Conservation (phyloP, 1,140 invertebrate species). For the Heliconius nattereri region DNA sequence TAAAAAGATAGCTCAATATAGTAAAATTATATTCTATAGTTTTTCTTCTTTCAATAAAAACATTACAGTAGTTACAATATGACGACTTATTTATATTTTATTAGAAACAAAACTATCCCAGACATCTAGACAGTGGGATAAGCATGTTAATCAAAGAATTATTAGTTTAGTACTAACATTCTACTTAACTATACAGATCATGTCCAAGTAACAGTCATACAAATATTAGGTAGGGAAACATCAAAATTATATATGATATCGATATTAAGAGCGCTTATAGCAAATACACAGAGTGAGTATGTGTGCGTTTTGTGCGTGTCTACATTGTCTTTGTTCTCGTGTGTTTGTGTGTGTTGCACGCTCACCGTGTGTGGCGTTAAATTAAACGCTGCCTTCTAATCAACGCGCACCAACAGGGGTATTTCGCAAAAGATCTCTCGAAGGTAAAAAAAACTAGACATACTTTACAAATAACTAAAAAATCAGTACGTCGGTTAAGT, state of each 20-base stretch:
- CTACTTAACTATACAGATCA: conserved; percentile 51
- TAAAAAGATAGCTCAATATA: conserved; percentile 33
- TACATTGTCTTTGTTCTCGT: conserved; percentile 81
- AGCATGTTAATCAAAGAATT: conserved; percentile 65
- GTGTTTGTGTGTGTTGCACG: conserved; percentile 82
- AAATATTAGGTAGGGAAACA: conserved; percentile 38
- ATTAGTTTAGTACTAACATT: conserved; percentile 61
- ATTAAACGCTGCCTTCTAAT: conserved; percentile 71
- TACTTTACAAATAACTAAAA: conserved; percentile 70
- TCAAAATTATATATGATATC: conserved; percentile 32
- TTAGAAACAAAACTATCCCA: conserved; percentile 51
- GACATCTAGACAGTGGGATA: conserved; percentile 66
- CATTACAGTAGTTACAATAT: conserved; percentile 24
- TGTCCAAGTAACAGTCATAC: conserved; percentile 42
- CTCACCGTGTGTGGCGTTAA: conserved; percentile 80
- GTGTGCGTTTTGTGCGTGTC: conserved; percentile 80
- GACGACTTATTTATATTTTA: conserved; percentile 28
- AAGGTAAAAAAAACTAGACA: conserved; percentile 85
- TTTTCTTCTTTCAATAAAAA: conserved; percentile 33
- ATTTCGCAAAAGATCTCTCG: conserved; percentile 96
- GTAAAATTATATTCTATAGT: conserved; percentile 29
- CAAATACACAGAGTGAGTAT: conserved; percentile 78
- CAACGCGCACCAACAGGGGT: conserved; percentile 85
- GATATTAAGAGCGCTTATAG: conserved; percentile 67
- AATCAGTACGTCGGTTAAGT: conserved; percentile 69